Base-by-base conservation (phyloP, 2,113 vertebrate genomes). In the Notarius quadriscutis region DNA sequence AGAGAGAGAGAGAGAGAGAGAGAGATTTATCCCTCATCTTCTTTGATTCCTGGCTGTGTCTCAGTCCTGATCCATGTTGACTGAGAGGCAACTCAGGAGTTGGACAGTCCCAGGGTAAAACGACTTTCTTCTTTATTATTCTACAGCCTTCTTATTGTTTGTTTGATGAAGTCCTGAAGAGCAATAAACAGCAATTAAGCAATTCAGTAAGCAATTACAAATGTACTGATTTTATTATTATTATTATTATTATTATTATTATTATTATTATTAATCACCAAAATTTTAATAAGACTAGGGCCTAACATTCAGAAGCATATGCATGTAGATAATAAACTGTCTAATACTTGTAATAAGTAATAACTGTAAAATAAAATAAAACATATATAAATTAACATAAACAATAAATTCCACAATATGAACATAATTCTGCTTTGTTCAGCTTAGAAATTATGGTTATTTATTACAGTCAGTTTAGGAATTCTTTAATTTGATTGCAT, bases 21-120 rank as follows among this genome's bases (percentile, higher is more conserved):
- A 83, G 85, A 58, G 82, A 85, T 82, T 91, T 91, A 90, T 92
- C 92, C 90, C 89, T 88, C 80, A 71, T 71, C 79, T 60, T 88
- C 67, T 72, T 85, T 67, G 18, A 87, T 87, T 80, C 71, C 87
- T 91, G 88, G 92, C 77, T 87, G 84, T 50, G 41, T 51, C 50
- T 85, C 84, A 89, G 72, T 89, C 72, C 81, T 85, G 87, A 82
- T 89, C 51, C 88, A 84, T 84, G 84, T 69, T 48, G 58, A 41
- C 80, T 60, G 81, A 92, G 90, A 86, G 53, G 87, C 84, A 89
- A 89, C 80, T 63, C 78, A 20, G 51, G 51, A 72, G 63, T 83
- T 63, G 22, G 58, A 65, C 30, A 20, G 63, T 48, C 63, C 84
- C 57, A 55, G 87, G 89, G 89, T 90, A 88, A 83, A 87, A 83